Evolutionary conservation across 2,888 invertebrate species (phyloP).

Genomic region (Bimastos eiseni): DNA sequence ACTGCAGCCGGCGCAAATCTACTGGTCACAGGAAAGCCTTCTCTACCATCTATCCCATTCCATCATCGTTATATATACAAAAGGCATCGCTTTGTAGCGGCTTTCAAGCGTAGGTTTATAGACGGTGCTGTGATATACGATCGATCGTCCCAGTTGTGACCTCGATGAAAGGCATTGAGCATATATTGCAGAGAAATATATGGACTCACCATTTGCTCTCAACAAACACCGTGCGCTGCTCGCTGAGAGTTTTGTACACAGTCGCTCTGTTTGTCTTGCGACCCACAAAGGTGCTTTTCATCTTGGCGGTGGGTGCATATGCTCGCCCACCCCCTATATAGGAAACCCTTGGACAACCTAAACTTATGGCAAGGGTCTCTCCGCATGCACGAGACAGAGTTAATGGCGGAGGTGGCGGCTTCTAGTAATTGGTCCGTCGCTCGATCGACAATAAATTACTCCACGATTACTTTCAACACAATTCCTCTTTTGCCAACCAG

Average conservation of each 20-base stretch:
- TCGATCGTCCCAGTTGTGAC: background rate
- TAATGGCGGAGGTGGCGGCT: background rate
- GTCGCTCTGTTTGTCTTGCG: background rate
- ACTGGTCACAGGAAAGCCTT: too few species aligned
- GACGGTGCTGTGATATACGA: too few species aligned
- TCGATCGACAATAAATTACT: background rate
- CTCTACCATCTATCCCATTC: too few species aligned
- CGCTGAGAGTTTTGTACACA: background rate
- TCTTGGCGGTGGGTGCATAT: background rate
- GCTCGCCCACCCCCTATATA: background rate
- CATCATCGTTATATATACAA: too few species aligned
- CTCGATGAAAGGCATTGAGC: too few species aligned
- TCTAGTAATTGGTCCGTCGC: background rate
- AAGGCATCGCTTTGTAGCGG: too few species aligned
- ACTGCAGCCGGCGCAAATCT: too few species aligned
- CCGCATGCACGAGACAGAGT: background rate
- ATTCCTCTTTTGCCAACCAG: background rate
- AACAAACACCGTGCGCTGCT: background rate
- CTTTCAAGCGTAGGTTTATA: too few species aligned
- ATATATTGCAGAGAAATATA: background rate
- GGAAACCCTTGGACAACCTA: background rate
- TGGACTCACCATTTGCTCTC: background rate
- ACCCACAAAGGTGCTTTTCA: background rate
- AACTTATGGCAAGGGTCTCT: background rate
- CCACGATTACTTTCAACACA: background rate